Percentiles rank a stretch among this genome's conserved stretches.
Conservation (phyloP, 2,113 vertebrate genomes). For the Thamnaconus septentrionalis region DNA sequence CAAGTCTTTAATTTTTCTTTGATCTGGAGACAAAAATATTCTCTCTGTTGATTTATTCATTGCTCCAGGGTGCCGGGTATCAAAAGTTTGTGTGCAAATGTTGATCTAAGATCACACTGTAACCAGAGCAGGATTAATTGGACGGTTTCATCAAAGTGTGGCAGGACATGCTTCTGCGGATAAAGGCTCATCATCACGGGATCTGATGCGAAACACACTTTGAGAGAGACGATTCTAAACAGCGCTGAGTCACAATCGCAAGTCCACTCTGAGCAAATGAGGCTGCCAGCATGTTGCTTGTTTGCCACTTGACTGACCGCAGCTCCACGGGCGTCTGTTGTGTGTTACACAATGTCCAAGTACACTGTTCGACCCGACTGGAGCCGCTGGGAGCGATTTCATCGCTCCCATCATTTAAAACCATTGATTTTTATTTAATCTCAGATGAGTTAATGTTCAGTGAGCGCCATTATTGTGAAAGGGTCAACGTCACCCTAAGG, state of each 20-base stretch:
- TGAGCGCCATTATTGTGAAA: conserved; percentile 8
- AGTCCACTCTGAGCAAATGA: conserved; percentile 16
- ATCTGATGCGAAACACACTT: conserved; percentile 9
- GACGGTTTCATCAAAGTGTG: background rate
- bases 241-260: background rate
- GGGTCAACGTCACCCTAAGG: conserved; percentile 25
- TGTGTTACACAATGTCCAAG: no score
- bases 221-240: conserved; percentile 6
- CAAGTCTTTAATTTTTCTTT: conserved; percentile 19
- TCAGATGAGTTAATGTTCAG: conserved; percentile 6
- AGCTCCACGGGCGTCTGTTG: conserved; percentile 24
- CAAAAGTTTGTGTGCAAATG: background rate
- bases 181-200: background rate
- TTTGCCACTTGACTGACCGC: conserved; percentile 35
- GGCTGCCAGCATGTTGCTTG: conserved; percentile 19
- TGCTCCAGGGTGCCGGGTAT: background rate
- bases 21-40: conserved; percentile 2
- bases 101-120: background rate
- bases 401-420: conserved; percentile 11
- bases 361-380: background rate
- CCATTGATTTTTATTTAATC: conserved; percentile 39
- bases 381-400: conserved; percentile 27
- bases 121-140: background rate
- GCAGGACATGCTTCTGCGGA: background rate
- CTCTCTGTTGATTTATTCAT: conserved; percentile 15